Percentiles rank a stretch among this genome's conserved stretches.
These are phyloP conservation scores for Mesocricetus auratus DNA, from an alignment of 2,113 vertebrate genomes.

Conservation along the genomic window DNA sequence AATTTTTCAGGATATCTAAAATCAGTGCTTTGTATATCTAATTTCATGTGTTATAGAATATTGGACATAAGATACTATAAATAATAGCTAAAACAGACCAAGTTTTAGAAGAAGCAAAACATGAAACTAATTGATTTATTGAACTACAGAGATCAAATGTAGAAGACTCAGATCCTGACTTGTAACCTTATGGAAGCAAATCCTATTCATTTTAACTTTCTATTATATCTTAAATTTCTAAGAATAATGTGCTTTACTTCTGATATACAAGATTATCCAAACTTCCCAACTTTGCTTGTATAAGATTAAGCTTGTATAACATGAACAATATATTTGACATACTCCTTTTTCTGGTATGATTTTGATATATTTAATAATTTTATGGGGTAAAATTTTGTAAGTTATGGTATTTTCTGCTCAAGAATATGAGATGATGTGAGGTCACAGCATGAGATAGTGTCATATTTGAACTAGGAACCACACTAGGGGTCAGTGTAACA, in stretches of 20 bases:
- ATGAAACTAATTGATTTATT: background rate
- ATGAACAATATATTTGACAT: background rate
- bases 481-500: accelerated
- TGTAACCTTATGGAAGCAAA: background rate
- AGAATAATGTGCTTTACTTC: background rate
- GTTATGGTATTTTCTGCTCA: accelerated
- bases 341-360: background rate
- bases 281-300: background rate
- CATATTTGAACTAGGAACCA: background rate
- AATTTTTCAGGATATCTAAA: background rate
- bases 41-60: background rate
- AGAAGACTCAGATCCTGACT: background rate
- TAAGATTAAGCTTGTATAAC: background rate
- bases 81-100: background rate
- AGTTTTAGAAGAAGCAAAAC: background rate
- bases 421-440: accelerated
- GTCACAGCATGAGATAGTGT: background rate
- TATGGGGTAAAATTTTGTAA: accelerated
- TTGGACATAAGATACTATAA: background rate
- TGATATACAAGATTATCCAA: background rate
- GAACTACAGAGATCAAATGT: background rate
- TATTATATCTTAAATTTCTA: background rate
- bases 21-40: background rate
- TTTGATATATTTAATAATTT: background rate
- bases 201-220: background rate